A percentile compares a stretch with the other conserved stretches of the same genome.
Conservation (phyloP, 1,140 invertebrate species). For the Ostrea edulis region DNA sequence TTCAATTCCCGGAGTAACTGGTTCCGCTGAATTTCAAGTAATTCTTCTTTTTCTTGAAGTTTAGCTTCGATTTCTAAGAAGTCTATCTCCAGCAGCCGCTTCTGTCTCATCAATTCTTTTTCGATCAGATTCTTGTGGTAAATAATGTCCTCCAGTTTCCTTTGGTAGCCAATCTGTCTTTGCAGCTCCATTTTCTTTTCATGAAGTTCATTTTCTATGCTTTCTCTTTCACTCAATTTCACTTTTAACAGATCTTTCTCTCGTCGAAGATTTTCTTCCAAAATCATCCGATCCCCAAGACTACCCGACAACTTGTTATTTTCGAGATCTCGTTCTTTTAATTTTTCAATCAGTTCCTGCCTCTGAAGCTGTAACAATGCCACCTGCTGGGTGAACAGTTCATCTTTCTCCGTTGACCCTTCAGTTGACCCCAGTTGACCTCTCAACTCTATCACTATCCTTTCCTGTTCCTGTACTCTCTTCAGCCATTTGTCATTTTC, state of each 20-base stretch:
- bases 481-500: conserved; percentile 69
- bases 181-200: conserved; percentile 62
- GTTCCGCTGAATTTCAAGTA: conserved; percentile 71
- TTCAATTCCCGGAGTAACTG: conserved; percentile 67
- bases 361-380: conserved; percentile 71
- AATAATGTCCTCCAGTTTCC: conserved; percentile 69
- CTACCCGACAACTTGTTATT: conserved; percentile 56
- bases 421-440: conserved; percentile 50
- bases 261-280: conserved; percentile 65
- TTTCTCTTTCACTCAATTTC: conserved; percentile 62
- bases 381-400: conserved; percentile 69
- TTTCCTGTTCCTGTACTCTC: conserved; percentile 70
- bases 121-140: conserved; percentile 72
- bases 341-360: conserved; percentile 68
- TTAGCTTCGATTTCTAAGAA: conserved; percentile 69
- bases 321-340: conserved; percentile 61
- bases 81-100: conserved; percentile 72
- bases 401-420: conserved; percentile 53
- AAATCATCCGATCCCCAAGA: conserved; percentile 61
- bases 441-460: conserved; percentile 64
- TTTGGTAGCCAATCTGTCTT: conserved; percentile 64
- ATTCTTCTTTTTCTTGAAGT: conserved; percentile 70
- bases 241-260: conserved; percentile 64
- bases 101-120: conserved; percentile 73
- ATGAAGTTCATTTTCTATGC: conserved; percentile 59